Evolutionary conservation across 2,888 invertebrate genomes (phyloP).

Genomic region (Drosophila cyrtoloma): DNA sequence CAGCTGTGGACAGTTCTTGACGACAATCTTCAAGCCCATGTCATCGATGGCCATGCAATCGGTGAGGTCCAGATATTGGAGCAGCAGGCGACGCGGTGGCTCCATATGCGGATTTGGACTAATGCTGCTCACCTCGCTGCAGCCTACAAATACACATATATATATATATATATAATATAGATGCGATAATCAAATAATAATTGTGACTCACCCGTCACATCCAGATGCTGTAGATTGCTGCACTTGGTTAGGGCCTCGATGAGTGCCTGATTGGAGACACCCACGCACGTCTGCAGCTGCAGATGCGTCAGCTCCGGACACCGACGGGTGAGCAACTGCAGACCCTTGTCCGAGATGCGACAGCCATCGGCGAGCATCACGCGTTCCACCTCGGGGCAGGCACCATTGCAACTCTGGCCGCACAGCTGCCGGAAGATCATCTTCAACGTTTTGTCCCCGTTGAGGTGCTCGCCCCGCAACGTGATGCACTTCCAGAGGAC

Average conservation of each 20-base stretch:
- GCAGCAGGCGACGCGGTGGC: conserved; percentile 88
- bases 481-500: conserved; percentile 90
- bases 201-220: conserved; percentile 90
- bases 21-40: conserved; percentile 92
- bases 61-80: conserved; percentile 95
- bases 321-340: conserved; percentile 90
- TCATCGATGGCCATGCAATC: conserved; percentile 95
- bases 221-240: conserved; percentile 92
- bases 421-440: conserved; percentile 88
- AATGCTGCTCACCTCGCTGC: conserved; percentile 92
- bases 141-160: conserved; percentile 86
- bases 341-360: conserved; percentile 91
- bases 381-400: conserved; percentile 89
- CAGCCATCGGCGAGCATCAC: conserved; percentile 89
- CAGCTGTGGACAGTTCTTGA: conserved; percentile 94
- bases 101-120: conserved; percentile 89
- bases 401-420: conserved; percentile 89
- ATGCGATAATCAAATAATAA: neutral
- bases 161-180: neutral
- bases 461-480: conserved; percentile 87
- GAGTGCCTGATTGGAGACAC: conserved; percentile 91
- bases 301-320: conserved; percentile 93
- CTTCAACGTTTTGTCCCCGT: conserved; percentile 89
- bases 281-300: conserved; percentile 91
- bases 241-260: conserved; percentile 92